Conservation (phyloP, 2,888 invertebrate genomes). For the Athalia rosae region DNA sequence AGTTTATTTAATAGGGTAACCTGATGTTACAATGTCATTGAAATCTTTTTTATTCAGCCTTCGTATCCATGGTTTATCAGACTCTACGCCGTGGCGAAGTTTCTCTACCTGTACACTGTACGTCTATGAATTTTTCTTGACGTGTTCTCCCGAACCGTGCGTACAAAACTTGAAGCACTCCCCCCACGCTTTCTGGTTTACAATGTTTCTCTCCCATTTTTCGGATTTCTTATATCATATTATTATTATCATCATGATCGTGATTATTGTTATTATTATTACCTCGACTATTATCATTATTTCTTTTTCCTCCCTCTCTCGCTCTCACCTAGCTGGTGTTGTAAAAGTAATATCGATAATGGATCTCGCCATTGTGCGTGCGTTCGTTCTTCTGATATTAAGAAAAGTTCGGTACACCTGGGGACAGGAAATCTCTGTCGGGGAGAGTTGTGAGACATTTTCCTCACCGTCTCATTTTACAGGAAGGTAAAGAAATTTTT, state of each 20-base stretch:
- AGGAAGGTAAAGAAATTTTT: neutral
- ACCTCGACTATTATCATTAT: too few relatives aligned
- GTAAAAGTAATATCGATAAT: conserved; percentile 31
- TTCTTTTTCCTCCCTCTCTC: too few relatives aligned
- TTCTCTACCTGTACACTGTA: too few relatives aligned
- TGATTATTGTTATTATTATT: too few relatives aligned
- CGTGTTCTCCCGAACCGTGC: too few relatives aligned
- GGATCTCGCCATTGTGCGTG: conserved; percentile 29
- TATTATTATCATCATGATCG: too few relatives aligned
- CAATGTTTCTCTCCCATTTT: too few relatives aligned
- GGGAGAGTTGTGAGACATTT: neutral
- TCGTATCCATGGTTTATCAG: neutral
- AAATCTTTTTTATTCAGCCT: conserved; percentile 1
- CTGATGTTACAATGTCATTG: conserved; percentile 22
- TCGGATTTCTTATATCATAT: too few relatives aligned
- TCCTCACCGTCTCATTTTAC: neutral
- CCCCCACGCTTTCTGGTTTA: too few relatives aligned
- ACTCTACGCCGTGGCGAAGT: too few relatives aligned
- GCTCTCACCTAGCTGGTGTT: neutral
- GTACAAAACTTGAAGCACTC: too few relatives aligned
- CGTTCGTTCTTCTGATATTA: conserved; percentile 16
- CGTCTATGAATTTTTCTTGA: too few relatives aligned
- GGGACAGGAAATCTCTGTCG: conserved; percentile 15
- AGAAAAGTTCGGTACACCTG: conserved; percentile 17
- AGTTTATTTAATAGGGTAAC: conserved; percentile 26